Conservation (phyloP, 2,113 vertebrate species). For the Athene cunicularia region DNA sequence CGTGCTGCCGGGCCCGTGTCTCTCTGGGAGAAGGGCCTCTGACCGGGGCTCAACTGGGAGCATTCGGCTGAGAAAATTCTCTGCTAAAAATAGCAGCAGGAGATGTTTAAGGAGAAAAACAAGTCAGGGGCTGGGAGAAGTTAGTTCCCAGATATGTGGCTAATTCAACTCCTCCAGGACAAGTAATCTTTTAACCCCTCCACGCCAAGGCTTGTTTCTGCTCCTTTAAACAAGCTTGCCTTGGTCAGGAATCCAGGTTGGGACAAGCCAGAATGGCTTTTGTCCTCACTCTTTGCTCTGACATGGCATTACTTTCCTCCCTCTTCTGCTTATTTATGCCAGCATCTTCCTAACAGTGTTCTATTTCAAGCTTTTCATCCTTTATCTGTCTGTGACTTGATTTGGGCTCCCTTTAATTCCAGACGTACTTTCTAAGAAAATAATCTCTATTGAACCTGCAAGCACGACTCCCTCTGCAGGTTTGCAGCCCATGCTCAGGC, state of each 20-base stretch:
- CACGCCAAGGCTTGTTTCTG: not conserved
- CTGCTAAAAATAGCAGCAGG: slow-evolving; percentile 69
- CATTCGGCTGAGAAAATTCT: slow-evolving; percentile 49
- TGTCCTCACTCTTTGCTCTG: not conserved
- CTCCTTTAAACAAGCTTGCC: not conserved
- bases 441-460: not conserved
- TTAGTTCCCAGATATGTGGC: slow-evolving; percentile 35
- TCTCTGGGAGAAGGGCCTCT: slow-evolving; percentile 38
- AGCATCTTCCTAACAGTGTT: not conserved
- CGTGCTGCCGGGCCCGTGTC: not conserved
- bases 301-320: not conserved
- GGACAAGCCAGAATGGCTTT: not conserved
- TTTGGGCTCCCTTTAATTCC: slow-evolving; percentile 8
- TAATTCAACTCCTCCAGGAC: not conserved
- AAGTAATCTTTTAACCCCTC: slow-evolving; percentile 32
- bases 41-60: slow-evolving; percentile 11
- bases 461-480: not conserved
- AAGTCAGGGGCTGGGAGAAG: slow-evolving; percentile 53
- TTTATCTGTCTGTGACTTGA: not conserved
- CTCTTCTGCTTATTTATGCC: not conserved
- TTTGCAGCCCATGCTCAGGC: not conserved
- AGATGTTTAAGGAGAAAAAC: slow-evolving; percentile 49
- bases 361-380: not conserved
- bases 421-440: not conserved
- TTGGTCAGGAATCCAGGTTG: not conserved